Evolutionary conservation across 2,888 invertebrate genomes (phyloP), one percentile per base, ranked within the genome.

Genomic region (Branchipolynoe longqiensis): DNA sequence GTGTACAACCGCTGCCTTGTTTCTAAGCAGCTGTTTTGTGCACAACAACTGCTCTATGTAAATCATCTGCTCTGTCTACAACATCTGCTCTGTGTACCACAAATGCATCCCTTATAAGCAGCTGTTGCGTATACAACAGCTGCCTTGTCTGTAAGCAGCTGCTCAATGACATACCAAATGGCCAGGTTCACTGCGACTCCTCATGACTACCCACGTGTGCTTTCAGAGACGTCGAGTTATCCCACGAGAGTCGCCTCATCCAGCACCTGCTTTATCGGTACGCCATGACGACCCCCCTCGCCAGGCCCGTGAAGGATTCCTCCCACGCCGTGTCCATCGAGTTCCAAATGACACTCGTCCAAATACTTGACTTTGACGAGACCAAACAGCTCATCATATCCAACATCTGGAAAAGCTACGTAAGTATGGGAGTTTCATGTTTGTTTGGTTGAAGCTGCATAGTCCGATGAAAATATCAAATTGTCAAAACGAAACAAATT

Each of bases 191-290:
- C 18, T 18, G 18, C 8, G 48, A 18, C 8, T 18, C 18, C 8
- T 18, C 18, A 8, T 48, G 18, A 48, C 18, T 12, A 48, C 48
- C 48, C n/a, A n/a, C n/a, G n/a, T n/a, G 62, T 62, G 2, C 2
- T 62, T 62, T n/a, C 82, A 58, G 59, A 22, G 82, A 82, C 1
- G n/a, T 58, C 38, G 40, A 83, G 8, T 18, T 92, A 86, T 93
- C 92, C 0, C 89, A 91, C 74, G 93, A 93, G 88, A 93, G 92
- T 86, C 87, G 89, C 36, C 89, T 93, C 38, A 93, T 93, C 54
- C 90, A 88, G 48, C 89, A 90, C 36, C 87, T 93, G 31, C 87
- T 93, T 12, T 87, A 88, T 90, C 28, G 73, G 36, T 59, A 92
- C 40, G 91, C 89, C 22, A 84, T 93, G 28, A 86, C 86, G 33